Evolutionary conservation across 2,888 invertebrate species (phyloP), one percentile per base, ranked within the genome.

Genomic region (Andrena chrysosceles): DNA sequence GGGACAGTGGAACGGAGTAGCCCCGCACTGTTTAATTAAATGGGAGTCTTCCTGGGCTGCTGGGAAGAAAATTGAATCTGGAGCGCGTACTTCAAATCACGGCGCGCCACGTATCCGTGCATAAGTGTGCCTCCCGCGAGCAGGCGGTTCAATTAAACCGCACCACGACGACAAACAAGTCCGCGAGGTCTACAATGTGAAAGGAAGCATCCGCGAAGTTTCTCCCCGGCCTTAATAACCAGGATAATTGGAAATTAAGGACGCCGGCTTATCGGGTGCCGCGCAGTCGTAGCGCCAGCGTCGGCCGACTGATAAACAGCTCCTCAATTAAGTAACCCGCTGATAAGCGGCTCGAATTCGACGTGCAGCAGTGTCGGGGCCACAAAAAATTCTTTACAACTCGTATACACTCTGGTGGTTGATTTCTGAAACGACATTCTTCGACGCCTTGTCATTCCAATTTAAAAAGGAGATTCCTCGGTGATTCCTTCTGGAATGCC

Each of bases 161-260:
- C 20, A 26, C 42, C 42, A 4, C 26, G 54, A 71, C 72, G 80
- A 81, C 72, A 81, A 81, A 81, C 80, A 81, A 81, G 81, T 80
- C 72, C 70, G 79, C 79, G 79, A 42, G 70, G 23, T 52, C 29
- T 70, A 70, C 81, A 71, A 81, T 54, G 81, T 81, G 81, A 82
- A 82, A 81, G 81, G 81, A 75, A 75, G 81, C 82, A 81, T 82
- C 82, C 70, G 75, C 81, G 54, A 81, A 81, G 81, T 82, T 82
- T 74, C 81, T 82, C 82, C 42, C 49, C 81, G 82, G 75, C 81
- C 81, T 81, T 82, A 81, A 81, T 82, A 82, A 81, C 81, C 81
- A 81, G 81, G 81, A 82, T 82, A 82, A 82, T 82, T 82, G 81
- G 75, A 82, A 82, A 81, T 82, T 82, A 82, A 82, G 81, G 81